Conservation (phyloP, 2,888 invertebrate genomes). For the Ormyrus labotus region DNA sequence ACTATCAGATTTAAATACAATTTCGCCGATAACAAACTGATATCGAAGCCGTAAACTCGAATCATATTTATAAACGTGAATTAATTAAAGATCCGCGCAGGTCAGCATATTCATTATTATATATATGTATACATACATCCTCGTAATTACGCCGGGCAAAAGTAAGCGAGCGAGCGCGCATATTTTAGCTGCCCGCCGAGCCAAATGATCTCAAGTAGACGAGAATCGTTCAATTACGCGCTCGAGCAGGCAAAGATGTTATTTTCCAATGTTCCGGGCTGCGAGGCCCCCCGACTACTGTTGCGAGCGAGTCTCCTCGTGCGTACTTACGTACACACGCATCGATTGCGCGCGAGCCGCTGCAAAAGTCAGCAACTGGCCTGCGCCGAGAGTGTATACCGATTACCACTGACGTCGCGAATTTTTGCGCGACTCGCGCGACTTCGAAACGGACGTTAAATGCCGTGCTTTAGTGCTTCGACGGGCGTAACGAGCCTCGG, state of each 20-base stretch:
- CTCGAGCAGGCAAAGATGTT: constrained; percentile 42
- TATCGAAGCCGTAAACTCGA: too few relatives aligned
- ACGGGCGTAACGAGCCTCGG: too few relatives aligned
- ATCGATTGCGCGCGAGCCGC: constrained; percentile 35
- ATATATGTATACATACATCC: too few relatives aligned
- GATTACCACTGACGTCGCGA: constrained; percentile 9
- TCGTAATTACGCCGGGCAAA: neutral
- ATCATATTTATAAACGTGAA: too few relatives aligned
- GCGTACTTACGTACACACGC: neutral
- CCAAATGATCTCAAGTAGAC: constrained; percentile 46
- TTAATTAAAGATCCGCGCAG: too few relatives aligned
- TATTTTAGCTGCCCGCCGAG: constrained; percentile 21
- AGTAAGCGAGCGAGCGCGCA: constrained; percentile 10
- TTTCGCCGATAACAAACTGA: too few relatives aligned
- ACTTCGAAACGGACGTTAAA: neutral
- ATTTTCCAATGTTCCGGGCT: constrained; percentile 43
- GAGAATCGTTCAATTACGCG: constrained; percentile 55
- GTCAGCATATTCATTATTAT: too few relatives aligned
- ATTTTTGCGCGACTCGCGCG: constrained; percentile 23
- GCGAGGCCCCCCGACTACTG: neutral
- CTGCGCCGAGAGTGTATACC: neutral
- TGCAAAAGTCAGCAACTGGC: neutral
- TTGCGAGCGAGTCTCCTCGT: neutral
- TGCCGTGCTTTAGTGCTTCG: neutral
- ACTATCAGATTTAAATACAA: too few relatives aligned